phyloP scores from a whole-genome alignment of 2,888 invertebrate genomes.

The Ophion obscuratus region DNA sequence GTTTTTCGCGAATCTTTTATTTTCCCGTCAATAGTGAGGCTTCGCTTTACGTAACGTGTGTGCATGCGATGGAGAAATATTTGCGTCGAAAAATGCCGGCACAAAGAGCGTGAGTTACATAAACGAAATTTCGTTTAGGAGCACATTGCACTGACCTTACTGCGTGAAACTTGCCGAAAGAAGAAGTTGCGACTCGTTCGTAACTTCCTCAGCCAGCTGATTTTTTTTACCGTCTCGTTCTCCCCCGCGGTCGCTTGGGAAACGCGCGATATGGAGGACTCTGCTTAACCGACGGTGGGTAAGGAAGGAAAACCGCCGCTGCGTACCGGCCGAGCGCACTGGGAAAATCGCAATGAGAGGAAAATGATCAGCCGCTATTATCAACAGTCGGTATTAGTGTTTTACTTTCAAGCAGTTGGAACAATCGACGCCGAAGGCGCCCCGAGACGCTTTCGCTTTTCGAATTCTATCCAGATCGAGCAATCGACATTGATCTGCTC shows the following conservation, averaged over 20 bases:
- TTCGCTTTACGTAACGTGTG: conserved; percentile 31
- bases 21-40: not conserved
- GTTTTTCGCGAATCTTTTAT: not conserved
- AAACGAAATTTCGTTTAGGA: conserved; percentile 50
- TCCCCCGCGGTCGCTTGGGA: conserved; percentile 18
- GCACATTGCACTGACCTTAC: conserved; percentile 71
- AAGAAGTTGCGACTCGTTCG: conserved; percentile 67
- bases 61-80: not conserved
- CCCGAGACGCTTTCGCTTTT: not conserved
- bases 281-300: not conserved
- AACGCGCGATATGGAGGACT: not conserved
- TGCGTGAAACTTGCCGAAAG: conserved; percentile 71
- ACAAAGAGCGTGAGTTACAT: conserved; percentile 41
- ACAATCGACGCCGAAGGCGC: not conserved
- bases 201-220: conserved; percentile 54
- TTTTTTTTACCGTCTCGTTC: conserved; percentile 30
- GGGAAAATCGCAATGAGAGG: not conserved
- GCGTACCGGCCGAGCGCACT: not conserved
- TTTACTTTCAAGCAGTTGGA: not conserved
- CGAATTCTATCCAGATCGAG: not conserved
- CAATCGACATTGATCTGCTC: not conserved
- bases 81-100: conserved; percentile 26
- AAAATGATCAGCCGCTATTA: not conserved
- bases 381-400: not conserved
- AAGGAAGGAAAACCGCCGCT: not conserved